Evolutionary conservation across 2,888 invertebrate species (phyloP), one percentile per base, ranked within the genome.

Genomic region (Balanococcus diminutus): DNA sequence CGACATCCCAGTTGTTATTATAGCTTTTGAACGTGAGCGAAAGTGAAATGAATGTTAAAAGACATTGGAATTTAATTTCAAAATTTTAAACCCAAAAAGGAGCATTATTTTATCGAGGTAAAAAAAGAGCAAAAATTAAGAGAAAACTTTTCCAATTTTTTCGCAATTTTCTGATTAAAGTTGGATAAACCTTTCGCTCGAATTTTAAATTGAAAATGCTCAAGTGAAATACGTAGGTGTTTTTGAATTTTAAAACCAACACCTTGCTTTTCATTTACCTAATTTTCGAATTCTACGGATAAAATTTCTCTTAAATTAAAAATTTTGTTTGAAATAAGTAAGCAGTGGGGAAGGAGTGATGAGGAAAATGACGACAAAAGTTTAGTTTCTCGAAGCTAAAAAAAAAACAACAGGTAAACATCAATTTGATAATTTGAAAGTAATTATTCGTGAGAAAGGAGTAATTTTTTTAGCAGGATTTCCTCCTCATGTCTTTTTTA

Each of bases 151-250:
- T 16, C 67, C 6, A 67, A 67, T 67, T 67, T 67, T 67, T 67
- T 67, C 28, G 25, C 28, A 67, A 67, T 67, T 67, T 67, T 67
- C 67, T 67, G 67, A 67, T 67, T 67, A 67, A 67, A 67, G 28
- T 67, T 67, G 2, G 25, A 4, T 28, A 67, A 28, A 28, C 16
- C 4, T 67, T 28, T 67, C 11, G 67, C 11, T 16, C 5, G 8
- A 56, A 56, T 56, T 67, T 16, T 14, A 67, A 67, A 25, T 67
- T 67, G 28, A 22, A 56, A 56, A 56, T 56, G 56, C 19, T 22
- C 22, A n/a, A n/a, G n/a, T n/a, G n/a, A n/a, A n/a, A 56, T 22
- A 22, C n/a, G 51, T 0, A 56, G 56, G 2, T 9, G 22, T 56
- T 6, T 22, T 22, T 56, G 19, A 56, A 56, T 19, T 22, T 22